Evolutionary conservation across 2,888 invertebrate genomes (phyloP).

Genomic region (Dorcus hopei): DNA sequence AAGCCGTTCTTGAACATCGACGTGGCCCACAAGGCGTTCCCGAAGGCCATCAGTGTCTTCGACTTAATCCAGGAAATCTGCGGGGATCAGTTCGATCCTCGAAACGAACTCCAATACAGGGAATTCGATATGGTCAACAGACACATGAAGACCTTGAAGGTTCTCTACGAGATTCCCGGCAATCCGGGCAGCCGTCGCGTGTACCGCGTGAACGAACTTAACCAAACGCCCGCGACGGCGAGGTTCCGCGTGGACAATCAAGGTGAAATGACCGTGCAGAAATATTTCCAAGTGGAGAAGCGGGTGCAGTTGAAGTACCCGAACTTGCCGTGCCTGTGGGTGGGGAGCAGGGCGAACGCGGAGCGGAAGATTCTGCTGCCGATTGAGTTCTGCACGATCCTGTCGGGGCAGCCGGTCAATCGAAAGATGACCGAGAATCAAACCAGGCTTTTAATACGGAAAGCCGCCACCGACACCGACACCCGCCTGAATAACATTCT

Average conservation of each 20-base stretch:
- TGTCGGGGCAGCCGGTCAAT: conserved; percentile 72
- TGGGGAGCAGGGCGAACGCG: conserved; percentile 46
- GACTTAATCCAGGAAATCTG: conserved; percentile 43
- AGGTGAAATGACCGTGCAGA: conserved; percentile 46
- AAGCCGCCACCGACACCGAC: conserved; percentile 78
- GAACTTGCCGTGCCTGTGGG: conserved; percentile 79
- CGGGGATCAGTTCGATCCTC: background rate
- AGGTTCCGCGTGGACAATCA: conserved; percentile 43
- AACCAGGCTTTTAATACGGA: conserved; percentile 81
- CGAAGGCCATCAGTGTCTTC: conserved; percentile 54
- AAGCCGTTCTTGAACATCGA: conserved; percentile 88
- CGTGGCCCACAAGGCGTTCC: conserved; percentile 79
- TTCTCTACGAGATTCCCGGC: conserved; percentile 51
- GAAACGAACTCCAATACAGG: background rate
- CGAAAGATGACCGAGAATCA: conserved; percentile 80
- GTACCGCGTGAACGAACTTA: conserved; percentile 51
- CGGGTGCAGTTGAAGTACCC: conserved; percentile 55
- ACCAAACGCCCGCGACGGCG: conserved; percentile 38
- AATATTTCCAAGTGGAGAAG: conserved; percentile 50
- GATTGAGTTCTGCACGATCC: conserved; percentile 75
- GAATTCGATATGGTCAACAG: conserved; percentile 17
- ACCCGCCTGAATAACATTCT: conserved; percentile 78
- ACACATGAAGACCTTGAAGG: conserved; percentile 22
- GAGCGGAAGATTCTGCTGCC: conserved; percentile 75
- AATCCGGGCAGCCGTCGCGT: conserved; percentile 45